Evolutionary conservation across 1,140 invertebrate genomes (phyloP).

Genomic region (Lordiphosa mommai): DNA sequence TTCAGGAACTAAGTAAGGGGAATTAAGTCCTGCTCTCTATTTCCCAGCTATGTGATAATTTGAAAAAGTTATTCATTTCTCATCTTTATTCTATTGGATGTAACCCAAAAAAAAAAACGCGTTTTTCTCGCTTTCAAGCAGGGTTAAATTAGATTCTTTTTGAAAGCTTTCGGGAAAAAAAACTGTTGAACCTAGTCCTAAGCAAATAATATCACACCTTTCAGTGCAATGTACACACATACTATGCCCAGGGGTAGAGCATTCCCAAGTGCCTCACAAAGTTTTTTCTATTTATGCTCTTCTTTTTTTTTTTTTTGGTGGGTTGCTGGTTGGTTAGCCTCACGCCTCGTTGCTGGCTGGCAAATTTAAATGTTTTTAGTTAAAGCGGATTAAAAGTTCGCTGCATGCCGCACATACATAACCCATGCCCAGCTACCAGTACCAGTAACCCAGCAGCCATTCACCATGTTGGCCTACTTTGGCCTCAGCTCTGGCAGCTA

Average conservation of each 20-base stretch:
- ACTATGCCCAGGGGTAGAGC: constrained; percentile 5
- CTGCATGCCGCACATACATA: constrained; percentile 75
- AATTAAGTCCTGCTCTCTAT: too few species aligned
- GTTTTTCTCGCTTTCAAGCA: too few species aligned
- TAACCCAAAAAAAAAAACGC: too few species aligned
- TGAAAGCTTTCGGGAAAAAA: neutral
- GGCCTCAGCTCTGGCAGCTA: constrained; percentile 63
- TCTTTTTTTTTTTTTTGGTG: constrained; percentile 1
- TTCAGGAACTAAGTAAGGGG: too few species aligned
- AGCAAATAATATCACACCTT: constrained; percentile 15
- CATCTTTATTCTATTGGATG: too few species aligned
- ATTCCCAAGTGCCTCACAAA: constrained; percentile 1
- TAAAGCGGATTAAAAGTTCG: constrained; percentile 76
- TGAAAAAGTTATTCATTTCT: too few species aligned
- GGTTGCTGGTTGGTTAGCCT: neutral
- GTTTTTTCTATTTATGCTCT: constrained; percentile 8
- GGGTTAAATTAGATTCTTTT: neutral
- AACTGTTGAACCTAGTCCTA: constrained; percentile 7
- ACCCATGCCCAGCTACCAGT: constrained; percentile 48
- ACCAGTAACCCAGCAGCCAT: neutral
- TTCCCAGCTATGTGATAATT: too few species aligned
- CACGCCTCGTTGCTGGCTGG: constrained; percentile 10
- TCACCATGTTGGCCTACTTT: constrained; percentile 67
- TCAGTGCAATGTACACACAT: neutral
- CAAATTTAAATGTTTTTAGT: constrained; percentile 77